Percentiles rank a stretch among this genome's conserved stretches.
These are phyloP conservation scores for Stegophylla sp. DNA, from an alignment of 2,888 invertebrate species.

Conservation along the genomic window DNA sequence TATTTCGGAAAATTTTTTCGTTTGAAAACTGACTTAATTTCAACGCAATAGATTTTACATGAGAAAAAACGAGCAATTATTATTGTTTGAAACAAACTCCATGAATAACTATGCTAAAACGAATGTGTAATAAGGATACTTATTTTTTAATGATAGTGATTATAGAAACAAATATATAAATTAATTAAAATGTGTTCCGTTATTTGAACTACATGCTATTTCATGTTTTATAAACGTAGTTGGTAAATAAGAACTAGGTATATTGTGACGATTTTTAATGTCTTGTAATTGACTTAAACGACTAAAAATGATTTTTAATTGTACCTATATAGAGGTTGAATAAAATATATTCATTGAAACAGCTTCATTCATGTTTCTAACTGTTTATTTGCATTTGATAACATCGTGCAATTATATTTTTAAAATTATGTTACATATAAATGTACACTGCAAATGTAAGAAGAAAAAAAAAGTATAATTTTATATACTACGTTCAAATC, in stretches of 20 bases:
- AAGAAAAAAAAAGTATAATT: not conserved
- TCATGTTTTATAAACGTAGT: not conserved
- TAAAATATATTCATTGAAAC: not conserved
- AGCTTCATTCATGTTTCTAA: not conserved
- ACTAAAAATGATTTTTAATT: not conserved
- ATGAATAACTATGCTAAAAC: no score
- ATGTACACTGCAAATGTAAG: not conserved
- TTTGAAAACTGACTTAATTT: not conserved
- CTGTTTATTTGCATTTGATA: not conserved
- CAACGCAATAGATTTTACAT: no score
- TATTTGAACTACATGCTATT: slow-evolving; percentile 42
- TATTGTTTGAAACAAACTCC: no score
- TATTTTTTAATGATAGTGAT: not conserved
- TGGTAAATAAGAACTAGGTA: not conserved
- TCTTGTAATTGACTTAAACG: not conserved
- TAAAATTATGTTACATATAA: not conserved
- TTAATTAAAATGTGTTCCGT: slow-evolving; percentile 38
- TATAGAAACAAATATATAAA: slow-evolving; percentile 42
- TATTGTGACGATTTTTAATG: not conserved
- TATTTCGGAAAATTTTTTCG: not conserved
- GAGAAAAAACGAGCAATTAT: no score
- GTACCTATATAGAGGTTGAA: not conserved
- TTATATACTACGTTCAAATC: not conserved
- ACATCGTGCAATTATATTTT: not conserved
- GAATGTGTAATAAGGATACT: not conserved